Percentiles rank a stretch among this genome's conserved stretches.
phyloP scores from a whole-genome alignment of 2,797 vertebrate genomes.

The Nyctibius grandis region DNA sequence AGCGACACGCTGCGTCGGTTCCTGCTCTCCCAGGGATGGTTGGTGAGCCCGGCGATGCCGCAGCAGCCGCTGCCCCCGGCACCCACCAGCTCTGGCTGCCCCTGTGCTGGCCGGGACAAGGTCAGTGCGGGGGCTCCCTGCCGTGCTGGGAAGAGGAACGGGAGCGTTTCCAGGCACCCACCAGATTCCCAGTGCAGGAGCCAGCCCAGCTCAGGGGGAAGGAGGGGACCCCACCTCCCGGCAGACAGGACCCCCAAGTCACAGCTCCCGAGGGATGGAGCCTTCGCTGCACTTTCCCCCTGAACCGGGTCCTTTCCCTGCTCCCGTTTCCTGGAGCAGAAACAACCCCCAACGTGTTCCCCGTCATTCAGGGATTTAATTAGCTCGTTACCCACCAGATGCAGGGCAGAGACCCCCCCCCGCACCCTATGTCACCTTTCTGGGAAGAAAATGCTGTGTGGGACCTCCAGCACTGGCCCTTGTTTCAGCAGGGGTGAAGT shows the following conservation, averaged over 20 bases:
- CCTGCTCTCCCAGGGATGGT: not conserved
- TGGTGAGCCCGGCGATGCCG: fast-evolving
- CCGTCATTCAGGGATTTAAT: not conserved
- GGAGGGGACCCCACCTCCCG: not conserved
- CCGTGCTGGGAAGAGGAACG: not conserved
- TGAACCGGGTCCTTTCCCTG: not conserved
- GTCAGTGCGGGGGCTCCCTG: fast-evolving
- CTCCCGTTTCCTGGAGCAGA: fast-evolving
- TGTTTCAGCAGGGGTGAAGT: no score
- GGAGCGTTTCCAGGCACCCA: not conserved
- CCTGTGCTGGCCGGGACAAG: fast-evolving
- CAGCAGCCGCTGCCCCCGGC: not conserved
- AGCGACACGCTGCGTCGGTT: not conserved
- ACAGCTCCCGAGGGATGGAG: not conserved
- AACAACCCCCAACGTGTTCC: fast-evolving
- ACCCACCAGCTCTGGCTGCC: not conserved
- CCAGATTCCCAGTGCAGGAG: not conserved
- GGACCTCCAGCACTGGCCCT: not conserved
- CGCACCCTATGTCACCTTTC: not conserved
- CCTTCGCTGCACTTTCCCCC: not conserved
- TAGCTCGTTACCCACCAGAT: not conserved
- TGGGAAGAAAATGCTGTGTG: not conserved
- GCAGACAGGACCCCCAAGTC: not conserved
- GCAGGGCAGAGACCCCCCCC: not conserved
- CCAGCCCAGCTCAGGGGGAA: not conserved